Conservation (phyloP, 2,113 vertebrate species). For the Herpailurus yagouaroundi region DNA sequence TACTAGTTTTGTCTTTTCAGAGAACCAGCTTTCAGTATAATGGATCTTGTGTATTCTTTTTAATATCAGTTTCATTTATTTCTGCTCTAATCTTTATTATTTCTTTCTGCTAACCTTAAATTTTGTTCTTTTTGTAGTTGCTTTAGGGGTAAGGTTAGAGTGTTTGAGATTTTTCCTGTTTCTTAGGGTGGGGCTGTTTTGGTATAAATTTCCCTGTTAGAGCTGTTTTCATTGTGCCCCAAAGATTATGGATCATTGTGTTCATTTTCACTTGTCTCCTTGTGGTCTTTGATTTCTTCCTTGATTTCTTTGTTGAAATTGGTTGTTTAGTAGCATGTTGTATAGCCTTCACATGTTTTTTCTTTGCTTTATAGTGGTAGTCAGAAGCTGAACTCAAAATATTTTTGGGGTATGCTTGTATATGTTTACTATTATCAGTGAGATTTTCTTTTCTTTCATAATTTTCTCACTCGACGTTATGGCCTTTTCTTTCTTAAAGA, state of each 20-base stretch:
- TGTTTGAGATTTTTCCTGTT: neutral
- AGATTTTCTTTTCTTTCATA: neutral
- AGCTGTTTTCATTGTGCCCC: neutral
- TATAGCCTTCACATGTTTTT: neutral
- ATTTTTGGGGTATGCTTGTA: neutral
- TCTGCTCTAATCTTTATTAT: neutral
- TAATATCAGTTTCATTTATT: neutral
- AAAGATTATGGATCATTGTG: neutral
- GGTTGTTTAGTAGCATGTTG: neutral
- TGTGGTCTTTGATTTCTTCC: neutral
- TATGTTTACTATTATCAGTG: neutral
- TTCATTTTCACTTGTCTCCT: neutral
- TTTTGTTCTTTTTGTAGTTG: neutral
- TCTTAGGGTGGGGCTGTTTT: neutral
- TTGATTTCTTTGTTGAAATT: neutral
- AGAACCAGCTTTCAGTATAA: neutral
- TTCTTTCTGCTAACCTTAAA: neutral
- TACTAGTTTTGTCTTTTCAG: neutral
- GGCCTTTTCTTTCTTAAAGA: neutral
- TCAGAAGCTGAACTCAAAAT: neutral
- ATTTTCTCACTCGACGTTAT: neutral
- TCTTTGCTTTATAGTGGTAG: neutral
- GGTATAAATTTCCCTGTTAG: neutral
- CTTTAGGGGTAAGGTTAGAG: neutral
- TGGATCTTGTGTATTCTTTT: neutral